Evolutionary conservation across 1,140 invertebrate genomes (phyloP).

Genomic region (Choristoneura fumiferana): DNA sequence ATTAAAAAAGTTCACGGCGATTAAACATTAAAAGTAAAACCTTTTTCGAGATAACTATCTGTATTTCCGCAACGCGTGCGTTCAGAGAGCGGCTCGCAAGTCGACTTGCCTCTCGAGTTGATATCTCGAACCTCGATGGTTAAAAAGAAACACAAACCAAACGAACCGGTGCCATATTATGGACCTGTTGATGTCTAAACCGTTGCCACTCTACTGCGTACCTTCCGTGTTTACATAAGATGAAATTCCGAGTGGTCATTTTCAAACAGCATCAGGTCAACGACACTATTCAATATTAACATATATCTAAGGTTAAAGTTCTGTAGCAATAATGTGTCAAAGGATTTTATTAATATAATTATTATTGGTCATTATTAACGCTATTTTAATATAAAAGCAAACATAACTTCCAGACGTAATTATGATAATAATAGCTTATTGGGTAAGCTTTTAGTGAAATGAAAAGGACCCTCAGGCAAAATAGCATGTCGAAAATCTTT

Average conservation of each 20-base stretch:
- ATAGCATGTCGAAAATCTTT: background rate
- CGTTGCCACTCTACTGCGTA: slow-evolving; percentile 45
- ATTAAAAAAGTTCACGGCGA: slow-evolving; percentile 14
- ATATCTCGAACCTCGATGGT: slow-evolving; percentile 52
- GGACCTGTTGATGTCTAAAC: slow-evolving; percentile 60
- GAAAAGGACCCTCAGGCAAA: background rate
- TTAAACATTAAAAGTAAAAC: background rate
- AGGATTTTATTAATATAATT: background rate
- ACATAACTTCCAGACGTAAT: too few species aligned
- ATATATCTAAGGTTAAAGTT: background rate
- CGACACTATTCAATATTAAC: slow-evolving; percentile 19
- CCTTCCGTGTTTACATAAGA: slow-evolving; percentile 48
- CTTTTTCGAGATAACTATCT: slow-evolving; percentile 19
- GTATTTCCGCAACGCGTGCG: slow-evolving; percentile 44
- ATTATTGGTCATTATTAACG: too few species aligned
- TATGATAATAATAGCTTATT: background rate
- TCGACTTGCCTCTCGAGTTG: slow-evolving; percentile 49
- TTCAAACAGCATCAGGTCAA: slow-evolving; percentile 34
- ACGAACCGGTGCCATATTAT: slow-evolving; percentile 20
- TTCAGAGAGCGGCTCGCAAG: slow-evolving; percentile 37
- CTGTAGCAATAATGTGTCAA: too few species aligned
- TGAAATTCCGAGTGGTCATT: slow-evolving; percentile 44
- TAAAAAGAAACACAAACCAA: slow-evolving; percentile 46
- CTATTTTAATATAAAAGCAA: too few species aligned
- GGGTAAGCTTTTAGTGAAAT: background rate